Evolutionary conservation across 2,888 invertebrate species (phyloP), one percentile per base, ranked within the genome.

Genomic region (Timema podura): DNA sequence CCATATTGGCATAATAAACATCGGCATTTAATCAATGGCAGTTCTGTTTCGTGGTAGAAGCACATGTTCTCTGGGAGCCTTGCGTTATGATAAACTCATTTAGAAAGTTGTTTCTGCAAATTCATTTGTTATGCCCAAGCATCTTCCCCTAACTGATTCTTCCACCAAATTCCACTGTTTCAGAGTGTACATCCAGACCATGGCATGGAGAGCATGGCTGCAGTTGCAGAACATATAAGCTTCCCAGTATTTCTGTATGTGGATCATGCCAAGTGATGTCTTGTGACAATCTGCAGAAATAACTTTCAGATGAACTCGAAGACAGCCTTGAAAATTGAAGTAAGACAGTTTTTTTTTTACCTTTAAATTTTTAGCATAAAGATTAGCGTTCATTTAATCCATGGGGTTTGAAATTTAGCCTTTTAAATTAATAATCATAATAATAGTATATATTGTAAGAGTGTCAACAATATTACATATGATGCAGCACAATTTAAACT

Each of bases 161-260:
- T 61, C 16, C 16, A 61, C 16, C 61, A 61, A 61, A 61, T 61
- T 61, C 61, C 61, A 15, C 45, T 15, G 30, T 6, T 3, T 61
- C 11, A 61, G 61, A 16, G 61, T 6, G 61, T 61, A 61, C 57
- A 2, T 8, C 13, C 44, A 61, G 61, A 61, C 61, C 30, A 16
- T 2, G 61, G 9, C 45, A 61, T 61, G 61, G 61, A 61, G 44
- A 61, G 61, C 45, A 30, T n/a, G 9, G 61, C 61, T n/a, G n/a
- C n/a, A n/a, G n/a, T n/a, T n/a, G n/a, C 61, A 16, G 44, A 16
- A 2, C 2, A 61, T 6, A 61, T 8, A 9, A 30, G 45, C 16
- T 61, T 61, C 61, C 16, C 30, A 16, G 61, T 13, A 61, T 11
- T 8, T 30, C 8, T 61, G 61, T 61, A 61, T 61, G 30, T 61